Base-by-base conservation (phyloP, 1,140 invertebrate genomes). In the Ditylenchus dipsaci region DNA sequence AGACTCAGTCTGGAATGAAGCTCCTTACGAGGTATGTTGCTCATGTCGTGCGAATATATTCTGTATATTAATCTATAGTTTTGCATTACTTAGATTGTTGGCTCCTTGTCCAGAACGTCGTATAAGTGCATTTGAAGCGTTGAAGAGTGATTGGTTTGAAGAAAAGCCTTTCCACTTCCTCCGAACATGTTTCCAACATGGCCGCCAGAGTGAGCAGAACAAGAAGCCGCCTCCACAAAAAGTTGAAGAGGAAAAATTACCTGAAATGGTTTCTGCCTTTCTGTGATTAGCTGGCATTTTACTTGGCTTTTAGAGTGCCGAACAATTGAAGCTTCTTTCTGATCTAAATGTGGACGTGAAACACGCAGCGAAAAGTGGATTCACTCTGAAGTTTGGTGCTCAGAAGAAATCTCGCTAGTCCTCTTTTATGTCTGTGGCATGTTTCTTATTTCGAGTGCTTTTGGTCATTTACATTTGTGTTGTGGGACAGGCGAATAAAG, bases 121-220 rank as follows among this genome's bases (percentile, higher is more conserved):
- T 78, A 87, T 95, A 13, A 90, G 91, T 7, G 93, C 94, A 0
- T 91, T 95, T 76, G 89, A 90, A 61, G 93, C 92, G 0, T 80
- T 95, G 1, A 87, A 89, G 69, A 92, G 96, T 81, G 84, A 87
- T 9, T 98, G 94, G 83, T 98, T 98, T 80, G 78, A 88, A 69
- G 95, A 98, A 85, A 87, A 89, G 27, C 96, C 96, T 84, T 91
- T 63, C 90, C 95, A 17, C 92, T 96, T 70, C 90, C 94, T 83
- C 94, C 94, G 1, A 89, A 90, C 21, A 94, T 97, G 91, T 98
- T 99, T 82, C 95, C 96, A 1, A 98, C 95, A 15, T 57, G 56
- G 38, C 67, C 67, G 21, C 61, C 67, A 68, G 53, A 68, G 67
- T 63, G 67, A 68, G 43, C 67, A 68, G 15, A 68, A 68, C 30